Base-by-base conservation (phyloP, 1,140 invertebrate species). In the Choristoneura fumiferana region DNA sequence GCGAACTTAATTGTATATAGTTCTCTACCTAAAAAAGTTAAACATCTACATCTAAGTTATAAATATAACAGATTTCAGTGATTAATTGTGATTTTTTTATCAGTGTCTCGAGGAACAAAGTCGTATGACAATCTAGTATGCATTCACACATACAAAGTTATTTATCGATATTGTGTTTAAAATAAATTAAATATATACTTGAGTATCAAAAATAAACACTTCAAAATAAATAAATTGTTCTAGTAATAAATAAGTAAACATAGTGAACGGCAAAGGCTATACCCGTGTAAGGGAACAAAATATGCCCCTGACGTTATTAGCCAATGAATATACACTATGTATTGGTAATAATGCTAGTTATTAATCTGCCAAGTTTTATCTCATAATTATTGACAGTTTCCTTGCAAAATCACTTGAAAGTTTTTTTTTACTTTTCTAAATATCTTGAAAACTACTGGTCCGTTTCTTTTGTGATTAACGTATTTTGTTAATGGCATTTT, bases 191-290 rank as follows among this genome's bases (percentile, higher is more conserved):
- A 1, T 37, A 37, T 10, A n/a, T 33, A 49, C 10, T 49, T 29
- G 6, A 3, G 1, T 49, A 49, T 49, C 43, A 49, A 49, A 43
- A 49, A 33, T 49, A 49, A 45, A 45, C 18, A 22, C 6, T 49
- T 13, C 18, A 29, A 49, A 54, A 60, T 45, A 60, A 59, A 59
- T 59, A 55, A 45, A 60, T 55, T 60, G 38, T 18, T n/a, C 54
- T 40, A 43, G 12, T 58, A 15, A 43, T 22, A 55, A 55, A 60
- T 29, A 55, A 29, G 13, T 18, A 35, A 43, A 5, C 9, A 18
- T 12, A n/a, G 12, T 22, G 0, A 49, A 22, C 17, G 18, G 43
- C 43, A 29, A 29, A 34, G n/a, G n/a, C n/a, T n/a, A n/a, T n/a
- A n/a, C n/a, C n/a, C n/a, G n/a, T n/a, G n/a, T n/a, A n/a, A n/a